Base-by-base conservation (phyloP, 2,113 vertebrate species). In the Megalops atlanticus region DNA sequence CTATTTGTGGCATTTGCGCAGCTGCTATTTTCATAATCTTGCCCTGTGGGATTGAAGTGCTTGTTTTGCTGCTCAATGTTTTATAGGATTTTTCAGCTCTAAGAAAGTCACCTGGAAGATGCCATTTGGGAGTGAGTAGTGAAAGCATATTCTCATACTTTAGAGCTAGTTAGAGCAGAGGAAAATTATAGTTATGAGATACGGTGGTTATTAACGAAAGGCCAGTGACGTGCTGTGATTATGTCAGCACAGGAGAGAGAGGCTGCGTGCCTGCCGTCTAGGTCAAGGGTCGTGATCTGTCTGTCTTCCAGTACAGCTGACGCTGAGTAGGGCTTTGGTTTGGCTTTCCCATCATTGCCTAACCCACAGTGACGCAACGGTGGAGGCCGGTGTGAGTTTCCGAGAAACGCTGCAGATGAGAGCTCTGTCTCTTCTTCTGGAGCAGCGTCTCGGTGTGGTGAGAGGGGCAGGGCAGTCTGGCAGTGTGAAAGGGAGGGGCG, bases 21-120 rank as follows among this genome's bases (percentile, higher is more conserved):
- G 38, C 8, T 64, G 49, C 80, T 33, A 11, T 58, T 21, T 68
- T 58, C 72, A 35, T 68, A 75, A 75, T 52, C 38, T 74, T 35
- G 45, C 72, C 79, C 18, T n/a, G 35, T 68, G 49, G 79, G 72
- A 68, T 75, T 39, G 73, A 81, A 75, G 49, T 6, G 11, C 27
- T 41, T 38, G 49, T n/a, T 75, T 75, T n/a, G 39, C 76, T 18
- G 14, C 35, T 58, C n/a, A 18, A 52, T 52, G 11, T 64, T 24
- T 24, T 3, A 54, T 4, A 31, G 18, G 45, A 79, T 21, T 79
- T 70, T 41, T 70, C 40, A 70, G 21, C 64, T 71, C 40, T 4
- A 12, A 18, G 24, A 73, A 40, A 33, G 24, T 41, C 54, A 24
- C 38, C 36, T 58, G 16, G 21, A 41, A 40, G 16, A 33, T 24